These are phyloP conservation scores for Rhipidura dahli DNA, from an alignment of 2,113 vertebrate species.

Conservation along the genomic window DNA sequence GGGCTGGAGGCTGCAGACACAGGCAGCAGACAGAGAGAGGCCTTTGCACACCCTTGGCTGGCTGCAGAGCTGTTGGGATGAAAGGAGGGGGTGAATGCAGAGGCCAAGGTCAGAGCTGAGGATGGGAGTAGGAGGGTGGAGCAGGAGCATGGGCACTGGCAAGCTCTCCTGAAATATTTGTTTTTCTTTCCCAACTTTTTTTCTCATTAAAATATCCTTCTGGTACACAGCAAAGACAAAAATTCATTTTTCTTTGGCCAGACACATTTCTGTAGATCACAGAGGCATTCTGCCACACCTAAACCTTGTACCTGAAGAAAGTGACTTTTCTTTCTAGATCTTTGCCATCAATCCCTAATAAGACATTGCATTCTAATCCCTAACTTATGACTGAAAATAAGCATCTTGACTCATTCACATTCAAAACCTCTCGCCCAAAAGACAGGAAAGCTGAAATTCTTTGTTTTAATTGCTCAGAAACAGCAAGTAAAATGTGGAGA, in stretches of 20 bases:
- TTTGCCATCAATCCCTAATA: not conserved
- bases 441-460: not conserved
- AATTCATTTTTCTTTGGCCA: not conserved
- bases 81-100: not conserved
- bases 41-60: rapidly evolving
- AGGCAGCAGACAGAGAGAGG: not conserved
- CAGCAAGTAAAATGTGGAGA: not conserved
- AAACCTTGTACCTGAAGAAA: not conserved
- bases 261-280: not conserved
- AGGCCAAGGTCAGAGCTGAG: not conserved
- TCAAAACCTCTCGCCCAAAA: not conserved
- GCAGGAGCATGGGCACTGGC: not conserved
- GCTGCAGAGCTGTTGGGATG: not conserved
- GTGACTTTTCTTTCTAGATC: not conserved
- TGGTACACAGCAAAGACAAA: not conserved
- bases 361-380: not conserved
- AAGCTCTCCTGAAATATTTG: not conserved
- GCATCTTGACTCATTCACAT: not conserved
- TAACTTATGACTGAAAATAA: not conserved
- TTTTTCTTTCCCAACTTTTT: not conserved
- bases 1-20: rapidly evolving
- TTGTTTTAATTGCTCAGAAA: not conserved
- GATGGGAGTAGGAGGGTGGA: not conserved
- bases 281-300: not conserved
- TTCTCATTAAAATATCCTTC: not conserved